Conservation (phyloP, 2,888 invertebrate genomes). For the Graphium colonna region DNA sequence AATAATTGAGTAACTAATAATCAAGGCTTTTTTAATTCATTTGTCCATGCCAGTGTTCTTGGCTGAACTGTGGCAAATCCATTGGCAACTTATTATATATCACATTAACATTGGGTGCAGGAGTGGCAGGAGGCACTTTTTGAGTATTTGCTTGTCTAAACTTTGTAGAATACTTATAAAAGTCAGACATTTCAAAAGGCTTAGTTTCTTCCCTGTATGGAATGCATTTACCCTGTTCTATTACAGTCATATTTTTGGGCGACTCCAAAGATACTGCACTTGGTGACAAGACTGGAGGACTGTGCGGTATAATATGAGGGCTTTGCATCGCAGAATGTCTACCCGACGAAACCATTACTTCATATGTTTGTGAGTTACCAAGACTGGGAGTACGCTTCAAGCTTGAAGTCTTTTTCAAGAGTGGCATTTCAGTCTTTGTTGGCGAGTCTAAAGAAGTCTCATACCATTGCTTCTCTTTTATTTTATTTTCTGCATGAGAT, state of each 20-base stretch:
- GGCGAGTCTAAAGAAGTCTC: slow-evolving; percentile 84
- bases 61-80: slow-evolving; percentile 65
- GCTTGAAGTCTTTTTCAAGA: slow-evolving; percentile 65
- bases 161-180: slow-evolving; percentile 98
- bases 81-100: slow-evolving; percentile 65
- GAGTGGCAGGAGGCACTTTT: slow-evolving; percentile 46
- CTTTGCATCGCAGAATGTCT: slow-evolving; percentile 70
- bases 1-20: not conserved
- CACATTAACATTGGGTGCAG: slow-evolving; percentile 44
- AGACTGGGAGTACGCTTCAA: slow-evolving; percentile 79
- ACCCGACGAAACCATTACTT: slow-evolving; percentile 66
- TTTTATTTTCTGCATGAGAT: slow-evolving; percentile 61
- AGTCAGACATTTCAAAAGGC: slow-evolving; percentile 98
- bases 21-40: slow-evolving; percentile 38
- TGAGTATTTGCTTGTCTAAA: slow-evolving; percentile 83
- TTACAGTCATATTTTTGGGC: slow-evolving; percentile 90
- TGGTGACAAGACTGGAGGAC: slow-evolving; percentile 62
- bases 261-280: slow-evolving; percentile 84
- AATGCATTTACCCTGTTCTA: slow-evolving; percentile 93
- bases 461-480: slow-evolving; percentile 84
- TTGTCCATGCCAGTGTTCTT: slow-evolving; percentile 67
- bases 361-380: slow-evolving; percentile 72
- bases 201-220: slow-evolving; percentile 96
- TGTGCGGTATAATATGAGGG: slow-evolving; percentile 57
- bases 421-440: slow-evolving; percentile 53